Percentiles rank a stretch among this genome's conserved stretches.
Evolutionary conservation across 2,113 vertebrate species (phyloP).

Genomic region (Sarotherodon lohbergeri): DNA sequence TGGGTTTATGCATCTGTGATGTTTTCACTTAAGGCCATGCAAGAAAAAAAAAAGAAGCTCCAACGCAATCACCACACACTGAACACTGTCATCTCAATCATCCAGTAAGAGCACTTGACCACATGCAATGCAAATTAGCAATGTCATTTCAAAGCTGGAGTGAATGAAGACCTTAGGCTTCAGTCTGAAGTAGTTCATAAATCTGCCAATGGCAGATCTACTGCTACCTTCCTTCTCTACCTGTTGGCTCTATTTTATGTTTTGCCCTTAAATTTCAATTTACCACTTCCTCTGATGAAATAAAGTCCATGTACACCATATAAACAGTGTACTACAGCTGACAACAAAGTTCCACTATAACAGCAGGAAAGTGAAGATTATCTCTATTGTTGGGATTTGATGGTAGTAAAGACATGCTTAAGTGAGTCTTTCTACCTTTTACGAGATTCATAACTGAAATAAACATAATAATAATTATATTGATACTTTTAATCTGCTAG

Average conservation of each 20-base stretch:
- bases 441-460: not conserved
- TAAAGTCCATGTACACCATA: not conserved
- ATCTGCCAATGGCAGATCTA: not conserved
- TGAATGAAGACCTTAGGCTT: not conserved
- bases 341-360: not conserved
- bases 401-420: not conserved
- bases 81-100: slow-evolving; percentile 38
- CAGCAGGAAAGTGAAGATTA: not conserved
- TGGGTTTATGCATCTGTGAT: slow-evolving; percentile 3
- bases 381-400: not conserved
- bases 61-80: slow-evolving; percentile 2
- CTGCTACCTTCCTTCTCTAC: not conserved
- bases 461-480: not conserved
- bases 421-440: not conserved
- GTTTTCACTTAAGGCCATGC: not conserved
- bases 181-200: slow-evolving; percentile 15
- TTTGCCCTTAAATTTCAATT: not conserved
- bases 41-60: not conserved
- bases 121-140: slow-evolving; percentile 31
- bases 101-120: slow-evolving; percentile 18
- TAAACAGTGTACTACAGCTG: not conserved
- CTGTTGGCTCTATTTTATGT: not conserved
- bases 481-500: not conserved
- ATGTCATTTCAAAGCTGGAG: slow-evolving; percentile 29
- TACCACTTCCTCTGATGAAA: not conserved